Conservation (phyloP, 2,113 vertebrate genomes). For the Alosa alosa region DNA sequence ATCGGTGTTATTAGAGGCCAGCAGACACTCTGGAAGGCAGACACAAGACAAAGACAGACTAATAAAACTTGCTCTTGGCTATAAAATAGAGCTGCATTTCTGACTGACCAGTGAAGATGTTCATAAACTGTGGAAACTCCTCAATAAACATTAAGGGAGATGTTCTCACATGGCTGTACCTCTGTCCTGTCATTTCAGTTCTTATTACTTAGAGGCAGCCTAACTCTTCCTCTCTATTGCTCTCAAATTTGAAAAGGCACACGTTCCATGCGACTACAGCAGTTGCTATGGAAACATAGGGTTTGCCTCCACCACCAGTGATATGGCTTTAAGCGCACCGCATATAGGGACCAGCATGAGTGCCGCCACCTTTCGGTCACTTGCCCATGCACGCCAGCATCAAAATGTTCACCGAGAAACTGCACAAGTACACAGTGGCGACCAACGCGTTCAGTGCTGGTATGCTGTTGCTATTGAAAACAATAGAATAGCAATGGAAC, state of each 20-base stretch:
- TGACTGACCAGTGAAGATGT: not conserved
- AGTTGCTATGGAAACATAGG: constrained; percentile 64
- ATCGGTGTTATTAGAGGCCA: not conserved
- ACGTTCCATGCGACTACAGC: constrained; percentile 35
- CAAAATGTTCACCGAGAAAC: no score
- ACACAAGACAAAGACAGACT: no score
- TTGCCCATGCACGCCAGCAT: no score
- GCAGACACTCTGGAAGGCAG: not conserved
- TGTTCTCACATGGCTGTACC: not conserved
- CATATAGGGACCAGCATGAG: no score
- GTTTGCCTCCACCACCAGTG: constrained; percentile 36
- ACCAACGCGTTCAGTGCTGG: no score
- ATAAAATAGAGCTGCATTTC: not conserved
- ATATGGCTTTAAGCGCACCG: constrained; percentile 1
- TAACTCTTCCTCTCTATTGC: constrained; percentile 31
- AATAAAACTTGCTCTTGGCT: no score
- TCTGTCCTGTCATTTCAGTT: not conserved
- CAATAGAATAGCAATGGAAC: no score
- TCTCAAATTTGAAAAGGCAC: constrained; percentile 4
- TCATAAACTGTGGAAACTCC: not conserved
- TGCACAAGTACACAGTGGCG: no score
- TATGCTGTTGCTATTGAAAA: no score
- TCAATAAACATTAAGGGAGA: not conserved
- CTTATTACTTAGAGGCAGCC: not conserved
- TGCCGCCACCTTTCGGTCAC: no score